Evolutionary conservation across 2,888 invertebrate species (phyloP), one percentile per base, ranked within the genome.

Genomic region (Pinctada fucata): DNA sequence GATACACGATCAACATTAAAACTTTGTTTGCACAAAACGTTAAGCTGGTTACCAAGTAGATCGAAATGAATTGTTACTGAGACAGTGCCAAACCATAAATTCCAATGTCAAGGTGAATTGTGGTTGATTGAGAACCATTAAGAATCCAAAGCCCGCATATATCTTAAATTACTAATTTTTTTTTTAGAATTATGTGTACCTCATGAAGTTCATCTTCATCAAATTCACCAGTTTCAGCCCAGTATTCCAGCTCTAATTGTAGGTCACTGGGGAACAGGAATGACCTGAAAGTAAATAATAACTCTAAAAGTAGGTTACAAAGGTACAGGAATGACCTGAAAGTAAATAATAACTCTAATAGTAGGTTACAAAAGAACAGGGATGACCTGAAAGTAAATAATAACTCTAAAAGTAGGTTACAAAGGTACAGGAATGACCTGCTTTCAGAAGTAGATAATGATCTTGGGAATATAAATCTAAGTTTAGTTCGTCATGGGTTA

Each of bases 201-300:
- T 92, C 90, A 82, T 92, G 92, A 45, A 92, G 83, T 79, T 92
- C 91, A 81, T 92, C 91, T 47, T 90, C 88, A 73, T 89, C 89
- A 85, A 89, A 90, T 75, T 92, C 92, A 65, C 92, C 92, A 5
- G 91, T 90, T 82, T 92, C 92, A 2, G 92, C 90, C 92, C 92
- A 93, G 81, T 91, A 91, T 79, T 92, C 92, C 82, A 92, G 78
- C 83, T 92, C 92, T 75, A 92, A 76, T 70, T 92, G 91, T 5
- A 92, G 83, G 77, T 93, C 92, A 79, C 87, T 84, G 6, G 92
- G 92, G 76, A 91, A 90, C 79, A 92, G 80, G 80, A 92, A 91
- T 2, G 88, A 83, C 91, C 92, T 92, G 80, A 10, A 16, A 73
- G 63, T 73, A 75, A 58, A 71, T 4, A 10, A 70, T 47, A 48